A percentile compares a stretch with the other conserved stretches of the same genome.
These are phyloP conservation scores for Zaprionus kolodkinae DNA, from an alignment of 1,140 invertebrate species.

Conservation along the genomic window DNA sequence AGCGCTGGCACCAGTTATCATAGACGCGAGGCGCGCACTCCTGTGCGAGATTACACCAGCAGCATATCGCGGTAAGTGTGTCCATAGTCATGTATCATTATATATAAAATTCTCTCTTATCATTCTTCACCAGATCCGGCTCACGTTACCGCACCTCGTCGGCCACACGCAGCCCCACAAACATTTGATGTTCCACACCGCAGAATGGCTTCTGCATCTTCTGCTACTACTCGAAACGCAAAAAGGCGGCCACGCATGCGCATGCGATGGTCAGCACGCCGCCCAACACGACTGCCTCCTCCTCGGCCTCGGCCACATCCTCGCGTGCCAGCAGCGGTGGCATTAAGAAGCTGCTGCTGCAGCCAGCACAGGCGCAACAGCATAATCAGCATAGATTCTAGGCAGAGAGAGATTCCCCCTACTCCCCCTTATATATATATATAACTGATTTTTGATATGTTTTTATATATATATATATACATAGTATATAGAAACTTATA, in stretches of 20 bases:
- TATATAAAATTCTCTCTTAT: neutral
- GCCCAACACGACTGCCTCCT: conserved; percentile 66
- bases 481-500: conserved; percentile 30
- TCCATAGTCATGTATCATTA: neutral
- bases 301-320: conserved; percentile 58
- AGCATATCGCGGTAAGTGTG: conserved; percentile 72
- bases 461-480: conserved; percentile 53
- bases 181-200: conserved; percentile 84
- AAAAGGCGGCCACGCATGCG: conserved; percentile 42
- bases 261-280: conserved; percentile 47
- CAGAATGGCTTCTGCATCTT: conserved; percentile 84
- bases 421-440: neutral
- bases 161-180: conserved; percentile 79
- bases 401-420: neutral
- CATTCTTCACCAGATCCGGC: conserved; percentile 55
- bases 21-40: conserved; percentile 65
- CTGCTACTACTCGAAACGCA: conserved; percentile 80
- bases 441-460: conserved; percentile 64
- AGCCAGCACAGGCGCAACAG: conserved; percentile 25
- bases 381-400: conserved; percentile 46
- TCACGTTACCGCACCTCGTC: conserved; percentile 79
- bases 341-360: conserved; percentile 47
- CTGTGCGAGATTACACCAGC: conserved; percentile 71
- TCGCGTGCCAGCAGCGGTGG: conserved; percentile 65
- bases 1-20: conserved; percentile 53